Base-by-base conservation (phyloP, 1,140 invertebrate genomes). In the Drosophila ohnishii region DNA sequence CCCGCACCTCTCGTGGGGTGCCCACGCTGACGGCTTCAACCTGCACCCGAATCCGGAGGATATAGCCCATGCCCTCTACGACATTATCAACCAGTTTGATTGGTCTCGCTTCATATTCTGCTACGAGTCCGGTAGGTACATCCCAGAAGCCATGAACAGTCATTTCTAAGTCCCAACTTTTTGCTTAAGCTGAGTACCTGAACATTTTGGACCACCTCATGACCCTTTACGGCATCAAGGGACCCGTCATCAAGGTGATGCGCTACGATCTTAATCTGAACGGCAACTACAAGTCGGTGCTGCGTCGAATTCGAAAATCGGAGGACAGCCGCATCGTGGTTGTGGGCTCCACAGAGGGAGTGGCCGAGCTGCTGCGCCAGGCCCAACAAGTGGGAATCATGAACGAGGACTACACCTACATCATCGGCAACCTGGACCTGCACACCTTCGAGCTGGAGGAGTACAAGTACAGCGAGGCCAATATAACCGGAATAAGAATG, bases 81-180 rank as follows among this genome's bases (percentile, higher is more conserved):
- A 96, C 77, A 92, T 98, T 25, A 94, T 98, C 5, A 92, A 93
- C 62, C 92, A 94, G 47, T 96, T 95, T 83, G 93, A 95, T 39
- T 99, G 98, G 98, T 95, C 95, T 75, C 93, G 93, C 5, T 98
- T 97, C 78, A 97, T 96, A 14, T 94, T 99, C 50, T 92, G 98
- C 28, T 99, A 98, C 88, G 97, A 98, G 80, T 93, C 93, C 0
- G 73, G 90, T 91, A 51, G 16, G 70, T 50, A 42, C 0, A 22
- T n/a, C n/a, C 14, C 6, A 5, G 1, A 14, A 10, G 9, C 19
- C 37, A 22, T 16, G 1, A 6, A 1, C 13, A 40, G 7, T 40
- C 13, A 1, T 4, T 5, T 25, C 10, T 63, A 11, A 34, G 5
- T n/a, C 5, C 2, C 2, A 1, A 13, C 9, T 19, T 28, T 28